phyloP scores from a whole-genome alignment of 2,113 vertebrate genomes.

The Papio anubis region DNA sequence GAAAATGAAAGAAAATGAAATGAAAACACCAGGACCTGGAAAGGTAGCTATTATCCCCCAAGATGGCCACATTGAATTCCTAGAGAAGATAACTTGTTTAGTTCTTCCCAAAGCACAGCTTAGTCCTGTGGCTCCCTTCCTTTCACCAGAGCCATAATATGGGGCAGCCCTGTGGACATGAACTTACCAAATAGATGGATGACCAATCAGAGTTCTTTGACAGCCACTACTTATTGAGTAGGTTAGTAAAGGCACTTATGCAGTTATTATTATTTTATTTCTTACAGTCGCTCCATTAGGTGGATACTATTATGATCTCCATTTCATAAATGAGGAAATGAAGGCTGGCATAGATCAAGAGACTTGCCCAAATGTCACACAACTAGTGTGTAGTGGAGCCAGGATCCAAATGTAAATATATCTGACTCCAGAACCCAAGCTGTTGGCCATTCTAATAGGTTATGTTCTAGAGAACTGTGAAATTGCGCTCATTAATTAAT shows the following conservation, averaged over 20 bases:
- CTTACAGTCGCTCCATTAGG: not conserved
- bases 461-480: not conserved
- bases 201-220: not conserved
- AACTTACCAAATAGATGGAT: not conserved
- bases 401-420: not conserved
- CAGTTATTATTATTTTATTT: constrained; percentile 27
- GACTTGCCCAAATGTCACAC: not conserved
- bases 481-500: not conserved
- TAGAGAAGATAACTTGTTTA: constrained; percentile 25
- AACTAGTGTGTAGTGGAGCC: not conserved
- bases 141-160: not conserved
- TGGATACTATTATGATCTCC: constrained; percentile 4
- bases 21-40: not conserved
- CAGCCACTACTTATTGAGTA: constrained; percentile 20
- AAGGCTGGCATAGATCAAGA: not conserved
- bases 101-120: not conserved
- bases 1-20: constrained; percentile 29
- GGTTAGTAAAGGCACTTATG: not conserved
- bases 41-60: not conserved
- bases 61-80: constrained; percentile 1
- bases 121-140: not conserved
- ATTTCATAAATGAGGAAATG: constrained; percentile 38
- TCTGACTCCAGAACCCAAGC: constrained; percentile 3
- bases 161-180: not conserved
- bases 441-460: not conserved